phyloP scores from a whole-genome alignment of 2,797 vertebrate genomes.

The Phylloscopus collybita region DNA sequence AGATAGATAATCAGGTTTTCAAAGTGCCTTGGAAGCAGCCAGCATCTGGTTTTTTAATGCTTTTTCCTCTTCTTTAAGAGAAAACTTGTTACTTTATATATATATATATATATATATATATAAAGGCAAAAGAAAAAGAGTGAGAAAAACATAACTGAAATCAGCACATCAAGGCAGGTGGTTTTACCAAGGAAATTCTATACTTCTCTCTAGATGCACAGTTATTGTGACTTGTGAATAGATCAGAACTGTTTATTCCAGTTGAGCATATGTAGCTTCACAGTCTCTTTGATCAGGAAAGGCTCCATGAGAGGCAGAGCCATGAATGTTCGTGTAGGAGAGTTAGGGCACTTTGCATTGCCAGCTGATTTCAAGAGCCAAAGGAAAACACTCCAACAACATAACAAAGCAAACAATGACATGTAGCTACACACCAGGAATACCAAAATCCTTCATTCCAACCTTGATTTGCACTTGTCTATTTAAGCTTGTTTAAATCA shows the following conservation, averaged over 20 bases:
- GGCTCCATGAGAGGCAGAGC: neutral
- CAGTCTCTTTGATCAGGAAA: neutral
- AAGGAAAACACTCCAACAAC: neutral
- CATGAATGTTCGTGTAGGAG: rapidly evolving
- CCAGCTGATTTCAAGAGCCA: neutral
- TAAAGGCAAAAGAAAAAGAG: neutral
- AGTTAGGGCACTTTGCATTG: neutral
- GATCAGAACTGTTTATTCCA: neutral
- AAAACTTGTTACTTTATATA: neutral
- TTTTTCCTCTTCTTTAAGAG: neutral
- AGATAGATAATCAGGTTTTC: neutral
- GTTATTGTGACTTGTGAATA: neutral
- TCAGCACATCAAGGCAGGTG: neutral
- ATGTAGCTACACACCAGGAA: neutral
- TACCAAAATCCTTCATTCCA: neutral
- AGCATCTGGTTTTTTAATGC: neutral
- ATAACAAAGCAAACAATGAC: neutral
- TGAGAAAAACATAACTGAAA: neutral
- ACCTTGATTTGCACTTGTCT: neutral
- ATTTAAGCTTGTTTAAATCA: neutral
- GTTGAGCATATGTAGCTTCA: neutral
- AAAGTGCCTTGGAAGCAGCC: neutral
- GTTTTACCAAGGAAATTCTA: neutral
- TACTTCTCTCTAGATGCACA: neutral
- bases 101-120: too few relatives aligned